Percentiles rank a stretch among this genome's conserved stretches.
Conservation (phyloP, 2,113 vertebrate species). For the Cisticola juncidis region DNA sequence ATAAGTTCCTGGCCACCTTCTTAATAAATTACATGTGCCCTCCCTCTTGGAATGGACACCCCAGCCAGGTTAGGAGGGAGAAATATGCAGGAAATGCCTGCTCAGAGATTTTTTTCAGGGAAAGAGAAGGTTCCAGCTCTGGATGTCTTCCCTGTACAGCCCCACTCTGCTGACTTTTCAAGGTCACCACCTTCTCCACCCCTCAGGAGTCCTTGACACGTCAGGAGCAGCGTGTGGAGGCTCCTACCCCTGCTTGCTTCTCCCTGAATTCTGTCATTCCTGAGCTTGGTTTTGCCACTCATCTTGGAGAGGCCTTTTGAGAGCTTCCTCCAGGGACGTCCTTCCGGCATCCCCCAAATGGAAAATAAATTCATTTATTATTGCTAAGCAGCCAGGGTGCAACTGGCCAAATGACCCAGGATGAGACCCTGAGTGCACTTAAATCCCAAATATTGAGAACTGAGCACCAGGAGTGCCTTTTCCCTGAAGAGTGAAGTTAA, state of each 20-base stretch:
- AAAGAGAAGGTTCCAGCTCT: neutral
- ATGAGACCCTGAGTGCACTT: neutral
- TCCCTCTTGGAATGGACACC: constrained; percentile 39
- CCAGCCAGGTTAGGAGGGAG: neutral
- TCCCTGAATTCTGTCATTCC: neutral
- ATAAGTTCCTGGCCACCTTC: constrained; percentile 42
- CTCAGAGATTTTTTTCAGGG: neutral
- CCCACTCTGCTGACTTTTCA: neutral
- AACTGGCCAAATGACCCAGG: neutral
- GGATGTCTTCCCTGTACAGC: neutral
- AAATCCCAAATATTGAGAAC: neutral
- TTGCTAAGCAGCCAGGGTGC: neutral
- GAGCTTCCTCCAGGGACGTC: neutral
- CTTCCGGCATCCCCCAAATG: accelerated
- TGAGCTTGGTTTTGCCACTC: neutral
- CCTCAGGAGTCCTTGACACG: neutral
- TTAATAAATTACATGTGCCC: constrained; percentile 2
- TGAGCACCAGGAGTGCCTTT: neutral
- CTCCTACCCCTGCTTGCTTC: neutral
- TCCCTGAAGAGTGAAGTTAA: neutral
- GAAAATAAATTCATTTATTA: neutral
- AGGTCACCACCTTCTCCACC: neutral
- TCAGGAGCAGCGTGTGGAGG: neutral
- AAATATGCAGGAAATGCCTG: constrained; percentile 42
- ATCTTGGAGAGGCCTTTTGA: neutral